These are phyloP conservation scores for Eretmocerus hayati DNA, from an alignment of 2,888 invertebrate species.

Conservation along the genomic window DNA sequence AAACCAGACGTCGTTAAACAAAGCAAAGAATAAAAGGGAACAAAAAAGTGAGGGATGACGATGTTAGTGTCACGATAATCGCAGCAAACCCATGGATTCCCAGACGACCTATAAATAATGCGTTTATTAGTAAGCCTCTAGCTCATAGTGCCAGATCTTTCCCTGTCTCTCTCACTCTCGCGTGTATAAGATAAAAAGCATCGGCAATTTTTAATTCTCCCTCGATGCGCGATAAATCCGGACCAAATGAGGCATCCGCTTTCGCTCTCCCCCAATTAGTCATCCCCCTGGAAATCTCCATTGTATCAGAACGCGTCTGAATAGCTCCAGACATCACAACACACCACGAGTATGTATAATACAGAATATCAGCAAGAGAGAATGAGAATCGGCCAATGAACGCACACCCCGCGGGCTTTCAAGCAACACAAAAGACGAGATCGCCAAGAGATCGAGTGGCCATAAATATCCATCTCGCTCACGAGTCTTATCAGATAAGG, in stretches of 20 bases:
- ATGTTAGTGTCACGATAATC: too few relatives aligned
- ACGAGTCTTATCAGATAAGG: constrained; percentile 18
- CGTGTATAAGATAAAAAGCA: constrained; percentile 16
- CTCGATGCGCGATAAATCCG: constrained; percentile 19
- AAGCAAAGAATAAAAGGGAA: neutral
- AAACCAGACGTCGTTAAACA: too few relatives aligned
- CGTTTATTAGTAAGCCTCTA: too few relatives aligned
- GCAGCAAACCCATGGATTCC: too few relatives aligned
- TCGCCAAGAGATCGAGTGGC: constrained; percentile 13
- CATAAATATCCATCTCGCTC: constrained; percentile 3
- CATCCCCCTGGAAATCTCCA: constrained; percentile 20
- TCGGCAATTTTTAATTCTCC: constrained; percentile 23
- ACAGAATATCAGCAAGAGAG: too few relatives aligned
- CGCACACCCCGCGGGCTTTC: too few relatives aligned
- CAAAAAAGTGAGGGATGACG: neutral
- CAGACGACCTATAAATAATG: constrained; percentile 22
- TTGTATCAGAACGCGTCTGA: constrained; percentile 12
- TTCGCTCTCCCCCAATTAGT: constrained; percentile 21
- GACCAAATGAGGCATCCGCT: constrained; percentile 19
- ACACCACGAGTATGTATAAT: too few relatives aligned
- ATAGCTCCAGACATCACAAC: neutral
- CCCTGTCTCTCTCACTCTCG: neutral
- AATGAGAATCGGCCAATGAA: too few relatives aligned
- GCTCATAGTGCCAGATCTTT: neutral
- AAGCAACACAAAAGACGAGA: constrained; percentile 19